Base-by-base conservation (phyloP, 2,888 invertebrate genomes). In the Pandemis cinnamomeana region DNA sequence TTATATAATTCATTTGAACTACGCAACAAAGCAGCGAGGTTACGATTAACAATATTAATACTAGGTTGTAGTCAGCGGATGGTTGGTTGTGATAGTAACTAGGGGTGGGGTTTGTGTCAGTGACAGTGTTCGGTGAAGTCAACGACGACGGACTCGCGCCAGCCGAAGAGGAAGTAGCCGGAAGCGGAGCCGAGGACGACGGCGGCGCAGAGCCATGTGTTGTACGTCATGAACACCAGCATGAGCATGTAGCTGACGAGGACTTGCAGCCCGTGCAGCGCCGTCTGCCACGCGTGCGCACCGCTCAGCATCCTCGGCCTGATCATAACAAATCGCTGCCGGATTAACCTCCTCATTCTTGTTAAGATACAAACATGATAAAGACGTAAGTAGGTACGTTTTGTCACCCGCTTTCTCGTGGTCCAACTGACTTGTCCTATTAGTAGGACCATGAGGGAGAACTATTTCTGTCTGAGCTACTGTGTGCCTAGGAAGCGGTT, bases 201-300 rank as follows among this genome's bases (percentile, higher is more conserved):
- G 0, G 98, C 98, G 66, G 98, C 88, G 88, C 98, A 98, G 75
- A 99, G 95, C 98, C 98, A 99, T 20, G 97, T 96, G 87, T 99
- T 99, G 95, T 98, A 99, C 0, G 99, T 99, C 99, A 99, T 99
- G 89, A 99, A 99, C 81, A 99, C 97, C 88, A 99, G 94, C 99
- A 99, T 99, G 67, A 99, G 95, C 91, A 98, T 96, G 91, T 99
- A 99, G 80, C 98, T 98, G 77, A 99, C 94, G 74, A 98, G 95
- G 84, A 99, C 97, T 93, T 99, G 99, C 27, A 99, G 84, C 77
- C 98, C 96, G 87, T 99, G 99, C 20, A 99, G 95, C 67, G 96
- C 90, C 15, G 99, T 98, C 92, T 99, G 99, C 90, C 97, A 96
- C 72, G 96, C 95, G 89, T 99, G 99, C 87, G 97, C 96, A 82